These are phyloP conservation scores for Eupeodes corollae DNA, from an alignment of 1,140 invertebrate genomes.

Conservation along the genomic window DNA sequence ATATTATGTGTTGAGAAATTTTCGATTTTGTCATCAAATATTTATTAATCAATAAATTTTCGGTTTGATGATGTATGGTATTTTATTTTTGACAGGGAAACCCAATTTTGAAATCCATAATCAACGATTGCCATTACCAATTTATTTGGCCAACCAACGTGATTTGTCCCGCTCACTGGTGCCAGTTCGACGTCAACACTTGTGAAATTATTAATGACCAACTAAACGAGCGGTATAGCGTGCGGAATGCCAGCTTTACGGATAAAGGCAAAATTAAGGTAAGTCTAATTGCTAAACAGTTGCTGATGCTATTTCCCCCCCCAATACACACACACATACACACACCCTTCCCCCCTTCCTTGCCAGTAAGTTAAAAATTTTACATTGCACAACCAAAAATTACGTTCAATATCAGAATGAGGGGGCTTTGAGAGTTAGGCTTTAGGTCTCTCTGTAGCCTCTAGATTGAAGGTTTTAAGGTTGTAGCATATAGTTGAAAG, in stretches of 20 bases:
- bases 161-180: slow-evolving; percentile 36
- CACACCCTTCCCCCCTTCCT: too few relatives aligned
- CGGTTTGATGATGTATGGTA: neutral
- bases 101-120: slow-evolving; percentile 35
- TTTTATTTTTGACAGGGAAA: slow-evolving; percentile 26
- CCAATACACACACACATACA: too few relatives aligned
- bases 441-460: too few relatives aligned
- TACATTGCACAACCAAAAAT: too few relatives aligned
- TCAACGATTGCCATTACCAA: slow-evolving; percentile 36
- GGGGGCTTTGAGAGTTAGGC: too few relatives aligned
- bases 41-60: too few relatives aligned
- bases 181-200: slow-evolving; percentile 18
- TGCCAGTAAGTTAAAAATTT: too few relatives aligned
- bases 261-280: slow-evolving; percentile 29
- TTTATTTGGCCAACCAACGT: slow-evolving; percentile 42
- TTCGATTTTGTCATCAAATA: too few relatives aligned
- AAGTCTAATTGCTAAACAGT: slow-evolving; percentile 1
- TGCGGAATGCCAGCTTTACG: slow-evolving; percentile 23
- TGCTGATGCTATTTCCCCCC: too few relatives aligned
- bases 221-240: slow-evolving; percentile 14
- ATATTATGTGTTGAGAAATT: neutral
- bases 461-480: too few relatives aligned
- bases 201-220: slow-evolving; percentile 31
- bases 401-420: too few relatives aligned
- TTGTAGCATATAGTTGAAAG: too few relatives aligned